Evolutionary conservation across 2,797 vertebrate species (phyloP).

Genomic region (Pterois miles): DNA sequence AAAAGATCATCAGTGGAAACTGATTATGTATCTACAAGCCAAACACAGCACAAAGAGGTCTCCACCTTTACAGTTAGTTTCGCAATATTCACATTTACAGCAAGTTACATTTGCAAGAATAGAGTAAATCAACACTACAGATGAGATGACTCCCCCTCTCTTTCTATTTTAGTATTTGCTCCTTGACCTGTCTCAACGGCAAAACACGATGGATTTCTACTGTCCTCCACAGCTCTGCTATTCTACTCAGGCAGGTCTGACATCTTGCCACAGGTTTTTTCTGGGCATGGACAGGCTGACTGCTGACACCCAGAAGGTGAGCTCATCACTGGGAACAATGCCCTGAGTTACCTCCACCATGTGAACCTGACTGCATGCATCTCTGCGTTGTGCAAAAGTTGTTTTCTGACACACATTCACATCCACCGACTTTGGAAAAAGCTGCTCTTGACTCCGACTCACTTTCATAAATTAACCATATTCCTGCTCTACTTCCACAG

Average conservation of each 20-base stretch:
- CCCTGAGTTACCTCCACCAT: not conserved
- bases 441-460: slow-evolving; percentile 26
- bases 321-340: slow-evolving; percentile 48
- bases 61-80: not conserved
- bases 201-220: slow-evolving; percentile 17
- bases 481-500: slow-evolving; percentile 30
- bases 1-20: not conserved
- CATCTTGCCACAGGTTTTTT: slow-evolving; percentile 4
- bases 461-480: slow-evolving; percentile 73
- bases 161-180: slow-evolving; percentile 4
- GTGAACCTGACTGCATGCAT: slow-evolving; percentile 12
- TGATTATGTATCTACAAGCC: not conserved
- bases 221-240: slow-evolving; percentile 10
- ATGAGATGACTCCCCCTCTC: not conserved
- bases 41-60: not conserved
- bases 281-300: slow-evolving; percentile 25
- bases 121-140: slow-evolving; percentile 1
- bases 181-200: slow-evolving; percentile 16
- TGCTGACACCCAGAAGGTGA: slow-evolving; percentile 43
- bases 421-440: slow-evolving; percentile 28
- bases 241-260: slow-evolving; percentile 14
- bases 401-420: not conserved
- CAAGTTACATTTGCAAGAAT: not conserved
- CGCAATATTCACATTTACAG: not conserved
- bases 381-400: not conserved